These are phyloP conservation scores for Bolinopsis microptera DNA, from an alignment of 37 sponge, comb jelly and placozoan genomes.

Conservation along the genomic window DNA sequence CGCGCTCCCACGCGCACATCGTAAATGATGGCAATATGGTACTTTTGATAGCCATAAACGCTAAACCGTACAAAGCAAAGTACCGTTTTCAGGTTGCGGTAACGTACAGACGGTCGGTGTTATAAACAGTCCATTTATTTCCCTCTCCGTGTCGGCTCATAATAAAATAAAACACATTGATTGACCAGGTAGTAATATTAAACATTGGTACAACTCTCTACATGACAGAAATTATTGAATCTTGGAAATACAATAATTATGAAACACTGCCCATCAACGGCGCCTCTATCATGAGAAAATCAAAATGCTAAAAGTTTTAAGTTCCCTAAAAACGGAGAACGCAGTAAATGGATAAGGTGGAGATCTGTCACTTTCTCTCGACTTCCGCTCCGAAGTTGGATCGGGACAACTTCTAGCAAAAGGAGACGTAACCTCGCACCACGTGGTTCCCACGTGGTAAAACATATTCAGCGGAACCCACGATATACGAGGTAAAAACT, in stretches of 20 bases:
- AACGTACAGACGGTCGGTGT: no score
- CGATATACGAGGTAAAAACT: background rate
- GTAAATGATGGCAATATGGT: background rate
- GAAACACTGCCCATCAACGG: background rate
- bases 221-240: background rate
- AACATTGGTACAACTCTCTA: background rate
- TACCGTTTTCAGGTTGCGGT: background rate
- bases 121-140: no score
- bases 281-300: background rate
- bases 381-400: background rate
- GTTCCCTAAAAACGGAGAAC: background rate
- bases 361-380: slow-evolving; percentile 20
- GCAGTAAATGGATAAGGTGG: background rate
- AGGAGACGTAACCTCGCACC: background rate
- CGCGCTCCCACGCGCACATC: no score
- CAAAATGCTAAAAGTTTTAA: background rate
- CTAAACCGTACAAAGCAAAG: background rate
- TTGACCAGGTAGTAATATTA: background rate
- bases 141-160: no score
- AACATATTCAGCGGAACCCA: background rate
- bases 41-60: background rate
- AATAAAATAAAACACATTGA: background rate
- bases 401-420: slow-evolving; percentile 1
- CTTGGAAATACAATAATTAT: background rate
- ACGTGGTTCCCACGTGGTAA: background rate